phyloP scores from a whole-genome alignment of 2,797 vertebrate genomes.

The Atherinosoma microstoma region DNA sequence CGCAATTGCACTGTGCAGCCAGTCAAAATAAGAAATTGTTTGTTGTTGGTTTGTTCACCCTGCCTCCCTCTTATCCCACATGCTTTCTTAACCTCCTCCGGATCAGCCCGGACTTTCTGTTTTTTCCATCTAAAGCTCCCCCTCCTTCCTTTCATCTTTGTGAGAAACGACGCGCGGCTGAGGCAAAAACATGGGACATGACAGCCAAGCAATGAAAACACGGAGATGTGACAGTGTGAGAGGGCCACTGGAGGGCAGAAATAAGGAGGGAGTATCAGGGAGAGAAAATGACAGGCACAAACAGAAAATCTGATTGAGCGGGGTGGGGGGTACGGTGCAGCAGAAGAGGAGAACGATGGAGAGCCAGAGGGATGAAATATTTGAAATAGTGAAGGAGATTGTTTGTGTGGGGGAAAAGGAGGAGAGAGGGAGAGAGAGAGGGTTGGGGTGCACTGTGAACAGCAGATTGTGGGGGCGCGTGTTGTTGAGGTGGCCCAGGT shows the following conservation, averaged over 20 bases:
- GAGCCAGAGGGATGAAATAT: slow-evolving; percentile 62
- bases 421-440: slow-evolving; percentile 20
- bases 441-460: slow-evolving; percentile 61
- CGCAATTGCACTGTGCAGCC: slow-evolving; percentile 65
- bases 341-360: slow-evolving; percentile 45
- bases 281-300: slow-evolving; percentile 69
- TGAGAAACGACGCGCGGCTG: slow-evolving; percentile 64
- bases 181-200: slow-evolving; percentile 69
- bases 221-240: slow-evolving; percentile 72
- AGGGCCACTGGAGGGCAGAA: slow-evolving; percentile 69
- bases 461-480: slow-evolving; percentile 80
- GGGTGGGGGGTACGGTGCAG: slow-evolving; percentile 35
- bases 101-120: slow-evolving; percentile 60
- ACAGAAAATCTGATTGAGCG: slow-evolving; percentile 65
- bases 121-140: slow-evolving; percentile 26
- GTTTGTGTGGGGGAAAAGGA: slow-evolving; percentile 48
- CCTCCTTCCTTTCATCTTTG: slow-evolving; percentile 54
- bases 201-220: slow-evolving; percentile 65
- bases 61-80: slow-evolving; percentile 70
- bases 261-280: slow-evolving; percentile 60
- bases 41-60: slow-evolving; percentile 78
- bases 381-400: slow-evolving; percentile 68
- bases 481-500: slow-evolving; percentile 81
- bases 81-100: slow-evolving; percentile 77
- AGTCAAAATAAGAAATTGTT: slow-evolving; percentile 83